Evolutionary conservation across 2,797 vertebrate species (phyloP).

Genomic region (Neostethus bicornis): DNA sequence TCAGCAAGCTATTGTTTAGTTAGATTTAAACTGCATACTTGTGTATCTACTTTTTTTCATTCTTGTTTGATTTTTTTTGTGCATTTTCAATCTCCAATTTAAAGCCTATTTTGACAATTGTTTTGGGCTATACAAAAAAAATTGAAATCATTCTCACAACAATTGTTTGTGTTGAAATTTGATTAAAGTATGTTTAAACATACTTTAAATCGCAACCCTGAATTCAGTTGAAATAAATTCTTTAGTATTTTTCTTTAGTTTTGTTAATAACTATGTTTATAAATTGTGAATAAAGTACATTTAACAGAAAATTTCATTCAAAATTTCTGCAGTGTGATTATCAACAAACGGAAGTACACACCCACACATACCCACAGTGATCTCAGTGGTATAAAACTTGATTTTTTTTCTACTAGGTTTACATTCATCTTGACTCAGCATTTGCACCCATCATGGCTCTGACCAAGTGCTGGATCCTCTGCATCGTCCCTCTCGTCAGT

Average conservation of each 20-base stretch:
- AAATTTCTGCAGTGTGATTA: neutral
- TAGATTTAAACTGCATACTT: too few relatives aligned
- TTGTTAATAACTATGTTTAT: neutral
- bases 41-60: too few relatives aligned
- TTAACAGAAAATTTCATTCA: slow-evolving; percentile 8
- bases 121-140: too few relatives aligned
- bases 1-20: too few relatives aligned
- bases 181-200: too few relatives aligned
- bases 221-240: too few relatives aligned
- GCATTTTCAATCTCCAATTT: too few relatives aligned
- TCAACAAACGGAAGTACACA: slow-evolving; percentile 72
- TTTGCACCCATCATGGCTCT: slow-evolving; percentile 54
- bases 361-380: slow-evolving; percentile 1
- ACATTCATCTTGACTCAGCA: slow-evolving; percentile 15
- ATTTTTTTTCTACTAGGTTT: slow-evolving; percentile 47
- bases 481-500: slow-evolving; percentile 39
- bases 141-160: too few relatives aligned
- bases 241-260: too few relatives aligned
- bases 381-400: slow-evolving; percentile 49
- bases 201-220: too few relatives aligned
- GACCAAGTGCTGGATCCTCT: slow-evolving; percentile 41
- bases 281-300: slow-evolving; percentile 17
- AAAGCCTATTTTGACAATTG: too few relatives aligned
- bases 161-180: neutral
- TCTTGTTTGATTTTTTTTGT: too few relatives aligned